Conservation (phyloP, 2,888 invertebrate genomes). For the Melieria omissa region DNA sequence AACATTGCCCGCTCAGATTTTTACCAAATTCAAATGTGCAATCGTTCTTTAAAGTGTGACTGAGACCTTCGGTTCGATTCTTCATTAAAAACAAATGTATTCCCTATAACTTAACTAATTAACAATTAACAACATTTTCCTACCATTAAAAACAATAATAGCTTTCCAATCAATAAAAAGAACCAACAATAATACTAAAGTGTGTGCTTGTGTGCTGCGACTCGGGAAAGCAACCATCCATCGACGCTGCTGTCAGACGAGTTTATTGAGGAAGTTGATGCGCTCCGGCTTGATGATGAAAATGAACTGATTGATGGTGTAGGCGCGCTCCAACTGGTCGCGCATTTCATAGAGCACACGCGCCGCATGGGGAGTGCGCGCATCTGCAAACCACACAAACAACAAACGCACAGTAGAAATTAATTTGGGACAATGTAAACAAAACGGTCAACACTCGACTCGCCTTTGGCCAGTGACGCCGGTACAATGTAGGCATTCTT, state of each 20-base stretch:
- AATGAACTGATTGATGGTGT: conserved; percentile 54
- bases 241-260: conserved; percentile 42
- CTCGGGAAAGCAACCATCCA: neutral
- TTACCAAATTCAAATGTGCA: too few relatives aligned
- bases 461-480: conserved; percentile 41
- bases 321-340: conserved; percentile 47
- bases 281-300: conserved; percentile 53
- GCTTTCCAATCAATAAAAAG: neutral
- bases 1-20: too few relatives aligned
- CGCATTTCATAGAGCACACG: conserved; percentile 48
- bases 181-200: conserved; percentile 4
- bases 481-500: conserved; percentile 51
- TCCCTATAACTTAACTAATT: neutral
- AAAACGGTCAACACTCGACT: neutral
- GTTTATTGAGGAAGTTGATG: conserved; percentile 53
- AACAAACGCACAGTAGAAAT: neutral
- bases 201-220: too few relatives aligned
- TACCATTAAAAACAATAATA: too few relatives aligned
- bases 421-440: neutral
- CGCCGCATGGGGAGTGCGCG: conserved; percentile 33
- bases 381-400: conserved; percentile 37
- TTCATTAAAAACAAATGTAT: too few relatives aligned
- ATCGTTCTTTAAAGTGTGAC: too few relatives aligned
- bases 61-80: too few relatives aligned
- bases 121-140: neutral